Evolutionary conservation across 2,888 invertebrate genomes (phyloP), one percentile per base, ranked within the genome.

Genomic region (Trilocha varians): DNA sequence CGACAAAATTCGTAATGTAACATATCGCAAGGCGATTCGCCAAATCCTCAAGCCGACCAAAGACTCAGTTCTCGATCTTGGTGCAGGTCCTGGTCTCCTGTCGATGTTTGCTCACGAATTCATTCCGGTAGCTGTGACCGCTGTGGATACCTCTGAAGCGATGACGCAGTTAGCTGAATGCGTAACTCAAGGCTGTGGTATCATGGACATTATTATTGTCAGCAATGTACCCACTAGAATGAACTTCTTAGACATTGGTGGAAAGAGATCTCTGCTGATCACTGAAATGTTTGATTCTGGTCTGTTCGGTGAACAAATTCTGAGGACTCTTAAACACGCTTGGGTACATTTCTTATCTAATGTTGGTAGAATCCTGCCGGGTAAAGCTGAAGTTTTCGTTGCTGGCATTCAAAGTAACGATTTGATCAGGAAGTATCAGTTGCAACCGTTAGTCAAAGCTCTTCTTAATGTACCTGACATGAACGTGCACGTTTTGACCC

Each of bases 221-320:
- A 83, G 88, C 42, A 88, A 88, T 57, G 70, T 87, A 63, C 93
- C 93, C 0, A 88, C 87, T 8, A 70, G 87, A 39, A 65, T 93
- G 54, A 56, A 62, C 38, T 75, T 84, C 13, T 50, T 57, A 17
- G 88, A 90, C 62, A 72, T 91, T 39, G 86, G 87, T 40, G 77
- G 87, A 17, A 88, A 75, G 58, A 87, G 88, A 14, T 87, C 90
- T 41, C 65, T 94, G 36, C 69, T 94, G 40, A 87, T 94, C 1
- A 93, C 93, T 2, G 94, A 95, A 76, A 89, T 91, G 48, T 91
- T 95, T 78, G 95, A 95, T 80, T 90, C 91, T 38, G 94, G 91
- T 0, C 65, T 94, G 16, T 91, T 95, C 69, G 94, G 95, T 1
- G 95, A 95, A 72, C 87, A 89, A 55, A 87, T 91, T 32, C 66